These are phyloP conservation scores for Aleiodes leptofemur DNA, from an alignment of 2,888 invertebrate genomes.

Conservation along the genomic window DNA sequence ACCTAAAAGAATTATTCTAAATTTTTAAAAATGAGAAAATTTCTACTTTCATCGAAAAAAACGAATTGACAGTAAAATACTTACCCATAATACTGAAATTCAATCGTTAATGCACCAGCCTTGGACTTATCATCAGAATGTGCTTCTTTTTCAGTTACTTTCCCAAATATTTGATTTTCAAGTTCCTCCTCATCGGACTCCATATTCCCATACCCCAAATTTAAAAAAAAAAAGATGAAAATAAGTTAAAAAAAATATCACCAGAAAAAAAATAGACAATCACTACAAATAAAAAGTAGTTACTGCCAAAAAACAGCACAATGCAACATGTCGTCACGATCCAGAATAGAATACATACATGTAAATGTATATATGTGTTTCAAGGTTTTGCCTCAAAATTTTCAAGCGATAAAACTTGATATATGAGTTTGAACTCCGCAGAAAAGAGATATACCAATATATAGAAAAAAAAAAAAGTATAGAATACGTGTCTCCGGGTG, in stretches of 20 bases:
- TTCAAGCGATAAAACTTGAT: slow-evolving; percentile 73
- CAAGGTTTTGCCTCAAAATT: slow-evolving; percentile 60
- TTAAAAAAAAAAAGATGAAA: background rate
- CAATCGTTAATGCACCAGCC: slow-evolving; percentile 74
- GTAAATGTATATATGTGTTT: slow-evolving; percentile 46
- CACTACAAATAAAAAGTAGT: background rate
- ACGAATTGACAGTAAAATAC: slow-evolving; percentile 29
- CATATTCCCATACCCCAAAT: slow-evolving; percentile 6
- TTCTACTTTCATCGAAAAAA: background rate
- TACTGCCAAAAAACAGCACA: no score
- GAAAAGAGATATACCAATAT: slow-evolving; percentile 27
- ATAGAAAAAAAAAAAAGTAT: background rate
- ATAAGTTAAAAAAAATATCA: background rate
- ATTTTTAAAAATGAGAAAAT: no score
- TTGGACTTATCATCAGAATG: slow-evolving; percentile 38
- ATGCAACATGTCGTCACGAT: slow-evolving; percentile 42
- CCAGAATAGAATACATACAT: background rate
- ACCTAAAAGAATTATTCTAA: no score
- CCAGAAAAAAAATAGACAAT: slow-evolving; percentile 18
- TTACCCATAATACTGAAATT: slow-evolving; percentile 75
- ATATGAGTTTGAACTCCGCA: slow-evolving; percentile 63
- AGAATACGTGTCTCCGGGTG: slow-evolving; percentile 39
- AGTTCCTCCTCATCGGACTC: background rate
- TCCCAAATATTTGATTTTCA: slow-evolving; percentile 24
- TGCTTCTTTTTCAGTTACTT: slow-evolving; percentile 7